Conservation (phyloP, 2,888 invertebrate species). For the Tuberolachnus salignus region DNA sequence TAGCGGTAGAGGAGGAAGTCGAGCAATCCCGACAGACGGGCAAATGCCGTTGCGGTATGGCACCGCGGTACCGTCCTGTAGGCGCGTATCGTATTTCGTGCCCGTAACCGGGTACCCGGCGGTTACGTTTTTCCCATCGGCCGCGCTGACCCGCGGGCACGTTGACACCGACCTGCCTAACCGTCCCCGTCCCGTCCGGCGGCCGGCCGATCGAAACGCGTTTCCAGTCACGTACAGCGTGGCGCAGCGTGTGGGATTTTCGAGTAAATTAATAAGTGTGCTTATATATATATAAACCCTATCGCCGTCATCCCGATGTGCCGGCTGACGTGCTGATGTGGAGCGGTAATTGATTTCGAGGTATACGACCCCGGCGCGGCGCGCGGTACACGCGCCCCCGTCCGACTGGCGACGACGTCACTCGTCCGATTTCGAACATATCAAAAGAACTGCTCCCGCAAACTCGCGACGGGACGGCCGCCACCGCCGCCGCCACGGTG, state of each 20-base stretch:
- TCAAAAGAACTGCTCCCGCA: slow-evolving; percentile 9
- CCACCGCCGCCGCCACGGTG: too few species aligned
- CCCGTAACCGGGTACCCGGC: background rate
- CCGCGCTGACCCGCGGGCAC: background rate
- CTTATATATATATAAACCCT: background rate
- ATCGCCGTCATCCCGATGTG: background rate
- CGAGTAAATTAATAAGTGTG: slow-evolving; percentile 38
- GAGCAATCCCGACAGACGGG: background rate
- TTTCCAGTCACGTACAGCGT: slow-evolving; percentile 27
- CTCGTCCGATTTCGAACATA: background rate
- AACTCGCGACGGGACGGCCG: background rate
- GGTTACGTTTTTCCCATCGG: background rate
- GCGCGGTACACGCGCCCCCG: background rate
- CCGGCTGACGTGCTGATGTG: background rate
- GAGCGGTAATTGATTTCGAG: slow-evolving; percentile 17
- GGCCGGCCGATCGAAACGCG: background rate
- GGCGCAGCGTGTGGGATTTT: slow-evolving; percentile 11
- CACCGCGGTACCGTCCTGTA: background rate
- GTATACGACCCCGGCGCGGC: background rate
- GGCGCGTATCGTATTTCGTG: too few species aligned
- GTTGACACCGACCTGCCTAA: background rate
- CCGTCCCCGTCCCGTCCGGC: background rate
- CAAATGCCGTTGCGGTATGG: background rate
- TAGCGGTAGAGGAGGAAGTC: background rate
- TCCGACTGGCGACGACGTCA: background rate